A percentile compares a stretch with the other conserved stretches of the same genome.
Evolutionary conservation across 2,113 vertebrate species (phyloP).

Genomic region (Myrmophylax atrothorax): DNA sequence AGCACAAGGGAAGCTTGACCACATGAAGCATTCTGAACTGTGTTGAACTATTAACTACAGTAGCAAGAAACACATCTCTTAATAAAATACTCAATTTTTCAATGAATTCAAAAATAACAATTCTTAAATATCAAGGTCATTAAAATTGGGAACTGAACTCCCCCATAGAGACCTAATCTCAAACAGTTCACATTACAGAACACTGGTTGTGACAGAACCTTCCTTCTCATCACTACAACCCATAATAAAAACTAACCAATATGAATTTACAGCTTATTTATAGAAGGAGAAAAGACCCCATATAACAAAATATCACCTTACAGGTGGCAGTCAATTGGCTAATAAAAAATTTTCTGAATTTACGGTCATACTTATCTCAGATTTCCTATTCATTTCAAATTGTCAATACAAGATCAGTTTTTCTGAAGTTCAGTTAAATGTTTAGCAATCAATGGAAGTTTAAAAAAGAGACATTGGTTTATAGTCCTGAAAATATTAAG

Average conservation of each 20-base stretch:
- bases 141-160: background rate
- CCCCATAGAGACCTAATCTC: background rate
- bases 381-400: background rate
- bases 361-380: background rate
- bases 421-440: background rate
- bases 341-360: background rate
- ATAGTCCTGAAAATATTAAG: background rate
- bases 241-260: background rate
- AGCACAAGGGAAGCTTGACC: background rate
- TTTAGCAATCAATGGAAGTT: rapidly evolving
- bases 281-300: background rate
- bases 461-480: background rate
- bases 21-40: background rate
- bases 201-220: background rate
- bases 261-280: background rate
- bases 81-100: background rate
- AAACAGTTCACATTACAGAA: background rate
- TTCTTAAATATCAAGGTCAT: background rate
- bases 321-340: background rate
- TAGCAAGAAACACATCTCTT: background rate
- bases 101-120: background rate
- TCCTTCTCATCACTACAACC: background rate
- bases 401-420: background rate
- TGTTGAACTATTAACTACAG: background rate
- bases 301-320: background rate